These are phyloP conservation scores for Porites rus DNA, from an alignment of 92 coral and sea anemone genomes.

Conservation along the genomic window DNA sequence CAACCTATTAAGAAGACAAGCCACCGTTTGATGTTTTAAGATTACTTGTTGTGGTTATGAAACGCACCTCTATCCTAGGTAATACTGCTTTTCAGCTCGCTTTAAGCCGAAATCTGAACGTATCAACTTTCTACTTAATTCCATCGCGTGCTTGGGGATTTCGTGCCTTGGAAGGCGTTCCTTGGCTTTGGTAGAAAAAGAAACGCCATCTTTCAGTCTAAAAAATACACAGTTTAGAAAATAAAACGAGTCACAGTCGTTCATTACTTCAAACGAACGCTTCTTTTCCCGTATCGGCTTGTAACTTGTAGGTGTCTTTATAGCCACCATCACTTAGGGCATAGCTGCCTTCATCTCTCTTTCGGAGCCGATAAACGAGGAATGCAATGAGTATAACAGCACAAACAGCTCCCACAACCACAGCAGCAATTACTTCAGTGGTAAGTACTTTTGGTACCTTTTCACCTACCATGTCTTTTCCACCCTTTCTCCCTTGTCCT, in stretches of 20 bases:
- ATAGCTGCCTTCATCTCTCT: slow-evolving; percentile 97
- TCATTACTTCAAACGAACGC: slow-evolving; percentile 81
- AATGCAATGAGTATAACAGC: slow-evolving; percentile 94
- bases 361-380: slow-evolving; percentile 94
- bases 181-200: slow-evolving; percentile 16
- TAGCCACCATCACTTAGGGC: slow-evolving; percentile 76
- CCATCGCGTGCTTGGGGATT: not conserved
- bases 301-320: slow-evolving; percentile 84
- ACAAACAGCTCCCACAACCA: slow-evolving; percentile 96
- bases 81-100: not conserved
- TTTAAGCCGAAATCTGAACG: not conserved
- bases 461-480: not conserved
- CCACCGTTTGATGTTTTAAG: not conserved
- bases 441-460: slow-evolving; percentile 66
- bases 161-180: not conserved
- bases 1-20: not conserved
- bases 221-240: slow-evolving; percentile 19
- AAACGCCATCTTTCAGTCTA: not conserved
- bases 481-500: too few species aligned
- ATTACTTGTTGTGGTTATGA: not conserved
- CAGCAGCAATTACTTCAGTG: slow-evolving; percentile 94
- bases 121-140: not conserved
- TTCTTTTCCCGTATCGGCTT: slow-evolving; percentile 87
- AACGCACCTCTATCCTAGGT: not conserved
- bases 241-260: not conserved